Base-by-base conservation (phyloP, 92 coral and sea anemone genomes). In the Zoanthus sociatus region DNA sequence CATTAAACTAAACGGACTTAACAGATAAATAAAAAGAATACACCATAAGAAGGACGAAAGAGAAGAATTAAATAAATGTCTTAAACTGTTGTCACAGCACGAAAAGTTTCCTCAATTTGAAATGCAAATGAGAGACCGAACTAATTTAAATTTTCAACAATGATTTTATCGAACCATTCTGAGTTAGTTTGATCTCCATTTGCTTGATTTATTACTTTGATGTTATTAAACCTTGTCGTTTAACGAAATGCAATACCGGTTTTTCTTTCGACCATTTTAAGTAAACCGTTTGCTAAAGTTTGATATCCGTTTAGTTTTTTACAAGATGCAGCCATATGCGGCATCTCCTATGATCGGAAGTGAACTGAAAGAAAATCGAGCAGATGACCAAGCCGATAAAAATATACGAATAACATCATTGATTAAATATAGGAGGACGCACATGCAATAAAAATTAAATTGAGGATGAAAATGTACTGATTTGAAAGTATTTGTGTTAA, bases 121-220 rank as follows among this genome's bases (percentile, higher is more conserved):
- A 75, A 75, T 75, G 78, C 78, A 75, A 75, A 75, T 75, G 78
- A 46, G 78, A 11, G 78, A 26, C 18, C 2, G 14, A 17, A 8
- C 55, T 47, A 18, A 44, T 73, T n/a, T 45, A 73, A 73, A 4
- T 75, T 75, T 46, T 75, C 42, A n/a, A 46, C 60, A 15, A 51
- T 44, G 55, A 42, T 75, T 75, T 47, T 31, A n/a, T 18, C 32
- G 60, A 8, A 26, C 31, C 31, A 47, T 47, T 50, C 7, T 48
- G 20, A 11, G 54, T 48, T 5, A n/a, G 20, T 17, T 48, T 11
- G 32, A 48, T 18, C 60, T 46, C 16, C 78, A 48, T 10, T 48
- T 48, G 61, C 32, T 48, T 44, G 60, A 48, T 45, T 17, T 75
- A 12, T 75, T 75, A 47, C 16, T 53, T 53, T 15, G 2, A 47